Percentiles rank a stretch among this genome's conserved stretches.
phyloP scores from a whole-genome alignment of 2,113 vertebrate species.

The Micromys minutus region DNA sequence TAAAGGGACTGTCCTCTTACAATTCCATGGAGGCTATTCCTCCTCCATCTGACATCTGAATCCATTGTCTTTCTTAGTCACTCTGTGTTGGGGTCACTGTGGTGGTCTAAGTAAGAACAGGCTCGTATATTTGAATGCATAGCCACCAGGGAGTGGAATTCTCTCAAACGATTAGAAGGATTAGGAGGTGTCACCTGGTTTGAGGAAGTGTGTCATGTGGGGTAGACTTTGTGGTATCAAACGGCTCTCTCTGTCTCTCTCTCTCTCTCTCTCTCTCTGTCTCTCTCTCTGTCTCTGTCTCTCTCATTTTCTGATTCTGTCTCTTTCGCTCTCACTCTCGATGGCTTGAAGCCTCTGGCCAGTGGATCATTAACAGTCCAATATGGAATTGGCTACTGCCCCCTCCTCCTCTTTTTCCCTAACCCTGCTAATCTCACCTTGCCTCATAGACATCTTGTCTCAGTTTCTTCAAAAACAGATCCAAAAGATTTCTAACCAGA shows the following conservation, averaged over 20 bases:
- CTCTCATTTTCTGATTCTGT: too few relatives aligned
- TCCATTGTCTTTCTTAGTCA: background rate
- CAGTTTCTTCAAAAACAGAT: too few relatives aligned
- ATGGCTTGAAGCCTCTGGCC: too few relatives aligned
- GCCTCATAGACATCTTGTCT: too few relatives aligned
- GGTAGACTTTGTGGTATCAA: background rate
- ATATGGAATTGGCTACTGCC: too few relatives aligned
- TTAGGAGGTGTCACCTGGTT: background rate
- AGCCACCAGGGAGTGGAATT: background rate
- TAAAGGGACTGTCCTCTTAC: background rate
- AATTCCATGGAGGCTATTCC: background rate
- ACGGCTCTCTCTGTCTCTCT: background rate
- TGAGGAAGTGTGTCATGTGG: background rate
- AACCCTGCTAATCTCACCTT: too few relatives aligned
- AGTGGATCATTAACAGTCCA: too few relatives aligned
- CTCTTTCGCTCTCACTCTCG: too few relatives aligned
- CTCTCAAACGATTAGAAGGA: background rate
- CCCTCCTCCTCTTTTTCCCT: too few relatives aligned
- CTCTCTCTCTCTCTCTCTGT: too few relatives aligned
- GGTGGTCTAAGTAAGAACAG: background rate
- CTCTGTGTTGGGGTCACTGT: background rate
- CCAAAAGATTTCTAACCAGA: too few relatives aligned
- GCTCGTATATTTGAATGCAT: background rate
- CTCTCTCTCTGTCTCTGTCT: too few relatives aligned
- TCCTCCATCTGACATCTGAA: background rate